Percentiles rank a stretch among this genome's conserved stretches.
These are phyloP conservation scores for Etheostoma cragini DNA, from an alignment of 2,113 vertebrate genomes.

Conservation along the genomic window DNA sequence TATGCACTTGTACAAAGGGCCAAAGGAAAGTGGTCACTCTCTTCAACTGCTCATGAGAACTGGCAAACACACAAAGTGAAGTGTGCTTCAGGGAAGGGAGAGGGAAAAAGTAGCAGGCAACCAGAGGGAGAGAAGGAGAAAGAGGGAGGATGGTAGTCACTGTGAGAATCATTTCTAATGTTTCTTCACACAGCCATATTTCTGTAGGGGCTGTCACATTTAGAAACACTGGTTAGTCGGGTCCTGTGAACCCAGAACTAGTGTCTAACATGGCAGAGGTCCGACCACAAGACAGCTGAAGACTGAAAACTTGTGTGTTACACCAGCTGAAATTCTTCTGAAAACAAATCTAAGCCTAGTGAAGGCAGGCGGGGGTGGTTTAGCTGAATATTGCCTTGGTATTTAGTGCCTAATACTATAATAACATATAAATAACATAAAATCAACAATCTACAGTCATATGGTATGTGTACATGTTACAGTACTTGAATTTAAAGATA, in stretches of 20 bases:
- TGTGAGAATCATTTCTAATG: constrained; percentile 76
- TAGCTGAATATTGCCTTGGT: not conserved
- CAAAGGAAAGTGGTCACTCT: constrained; percentile 57
- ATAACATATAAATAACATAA: too few relatives aligned
- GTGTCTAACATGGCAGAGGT: constrained; percentile 54
- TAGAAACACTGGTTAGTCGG: constrained; percentile 65
- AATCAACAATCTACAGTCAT: not conserved
- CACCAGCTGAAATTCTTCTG: constrained; percentile 19
- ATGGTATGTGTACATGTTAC: not conserved
- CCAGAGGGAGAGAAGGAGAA: constrained; percentile 51
- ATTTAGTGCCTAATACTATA: constrained; percentile 7
- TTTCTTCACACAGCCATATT: constrained; percentile 75
- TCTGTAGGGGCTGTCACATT: constrained; percentile 68
- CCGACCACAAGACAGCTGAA: constrained; percentile 37
- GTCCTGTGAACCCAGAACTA: constrained; percentile 61
- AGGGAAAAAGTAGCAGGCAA: constrained; percentile 54
- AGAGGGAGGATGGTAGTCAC: constrained; percentile 55
- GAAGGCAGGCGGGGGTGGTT: not conserved
- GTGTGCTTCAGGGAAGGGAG: constrained; percentile 54
- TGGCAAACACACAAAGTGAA: constrained; percentile 59
- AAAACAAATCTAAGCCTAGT: constrained; percentile 23
- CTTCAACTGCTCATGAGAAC: constrained; percentile 60
- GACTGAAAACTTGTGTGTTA: constrained; percentile 40
- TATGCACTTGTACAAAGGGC: constrained; percentile 41
- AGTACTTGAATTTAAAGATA: not conserved